A percentile compares a stretch with the other conserved stretches of the same genome.
Conservation (phyloP, 2,888 invertebrate genomes). For the Ischnus inquisitorius region DNA sequence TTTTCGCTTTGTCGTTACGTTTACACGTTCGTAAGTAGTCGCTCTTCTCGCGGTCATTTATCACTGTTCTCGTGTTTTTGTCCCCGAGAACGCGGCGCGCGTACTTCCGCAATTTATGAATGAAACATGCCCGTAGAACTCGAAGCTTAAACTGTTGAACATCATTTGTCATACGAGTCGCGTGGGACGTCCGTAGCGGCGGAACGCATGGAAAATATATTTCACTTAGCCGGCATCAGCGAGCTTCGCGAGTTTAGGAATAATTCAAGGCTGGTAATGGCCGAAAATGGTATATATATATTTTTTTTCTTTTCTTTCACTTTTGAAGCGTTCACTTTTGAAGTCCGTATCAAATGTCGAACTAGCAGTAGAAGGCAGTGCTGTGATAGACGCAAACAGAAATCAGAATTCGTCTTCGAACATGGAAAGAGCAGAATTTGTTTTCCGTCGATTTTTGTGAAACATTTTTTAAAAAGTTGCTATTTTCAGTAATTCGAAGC, state of each 20-base stretch:
- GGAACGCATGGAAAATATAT: background rate
- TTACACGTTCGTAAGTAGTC: background rate
- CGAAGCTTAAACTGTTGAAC: constrained; percentile 20
- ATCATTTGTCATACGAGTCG: constrained; percentile 37
- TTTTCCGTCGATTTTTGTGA: too few relatives aligned
- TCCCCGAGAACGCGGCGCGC: constrained; percentile 14
- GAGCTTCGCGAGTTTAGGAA: background rate
- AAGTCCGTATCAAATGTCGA: too few relatives aligned
- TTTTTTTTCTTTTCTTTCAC: background rate
- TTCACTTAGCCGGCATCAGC: background rate
- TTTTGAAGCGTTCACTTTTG: too few relatives aligned
- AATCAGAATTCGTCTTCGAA: too few relatives aligned
- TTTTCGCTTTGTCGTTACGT: background rate
- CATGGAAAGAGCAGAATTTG: too few relatives aligned
- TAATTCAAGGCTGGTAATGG: background rate
- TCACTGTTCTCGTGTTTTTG: constrained; percentile 23
- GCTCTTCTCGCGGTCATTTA: constrained; percentile 28
- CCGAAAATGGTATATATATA: too few relatives aligned
- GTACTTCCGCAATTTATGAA: constrained; percentile 35
- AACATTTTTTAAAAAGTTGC: too few relatives aligned
- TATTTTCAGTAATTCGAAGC: too few relatives aligned
- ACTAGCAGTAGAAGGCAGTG: too few relatives aligned
- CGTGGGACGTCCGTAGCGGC: background rate
- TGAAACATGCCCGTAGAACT: constrained; percentile 15
- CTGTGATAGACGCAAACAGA: too few relatives aligned